Percentiles rank a stretch among this genome's conserved stretches.
Evolutionary conservation across 2,113 vertebrate genomes (phyloP).

Genomic region (Myiopsitta monachus): DNA sequence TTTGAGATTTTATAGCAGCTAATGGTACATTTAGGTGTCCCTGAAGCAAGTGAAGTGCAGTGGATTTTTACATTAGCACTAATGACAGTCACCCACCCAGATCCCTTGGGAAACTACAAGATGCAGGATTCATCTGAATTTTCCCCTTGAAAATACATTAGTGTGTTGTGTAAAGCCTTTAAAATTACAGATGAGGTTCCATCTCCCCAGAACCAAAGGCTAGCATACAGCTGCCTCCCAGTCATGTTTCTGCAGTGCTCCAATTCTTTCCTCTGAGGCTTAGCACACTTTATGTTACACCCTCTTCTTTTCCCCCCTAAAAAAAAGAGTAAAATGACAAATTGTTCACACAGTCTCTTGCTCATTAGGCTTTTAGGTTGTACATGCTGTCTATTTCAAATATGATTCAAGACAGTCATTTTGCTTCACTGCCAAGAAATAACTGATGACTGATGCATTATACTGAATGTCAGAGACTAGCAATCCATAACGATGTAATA

Average conservation of each 20-base stretch:
- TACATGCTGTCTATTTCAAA: neutral
- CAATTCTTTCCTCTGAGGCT: neutral
- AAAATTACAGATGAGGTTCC: neutral
- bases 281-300: neutral
- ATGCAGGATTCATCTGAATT: neutral
- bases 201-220: neutral
- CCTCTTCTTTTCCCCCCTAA: accelerated
- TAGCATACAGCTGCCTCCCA: neutral
- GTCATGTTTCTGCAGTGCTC: neutral
- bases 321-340: neutral
- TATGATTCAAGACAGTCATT: neutral
- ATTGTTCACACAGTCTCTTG: neutral
- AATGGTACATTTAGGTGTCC: neutral
- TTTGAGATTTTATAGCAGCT: neutral
- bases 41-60: neutral
- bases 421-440: neutral
- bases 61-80: neutral
- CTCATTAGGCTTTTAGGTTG: neutral
- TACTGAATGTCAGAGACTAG: neutral
- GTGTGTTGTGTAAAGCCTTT: neutral
- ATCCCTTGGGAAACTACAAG: neutral
- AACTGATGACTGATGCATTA: neutral
- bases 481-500: neutral
- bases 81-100: neutral
- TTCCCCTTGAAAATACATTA: neutral